These are phyloP conservation scores for Micrasema minimum DNA, from an alignment of 1,140 invertebrate genomes.

Conservation along the genomic window DNA sequence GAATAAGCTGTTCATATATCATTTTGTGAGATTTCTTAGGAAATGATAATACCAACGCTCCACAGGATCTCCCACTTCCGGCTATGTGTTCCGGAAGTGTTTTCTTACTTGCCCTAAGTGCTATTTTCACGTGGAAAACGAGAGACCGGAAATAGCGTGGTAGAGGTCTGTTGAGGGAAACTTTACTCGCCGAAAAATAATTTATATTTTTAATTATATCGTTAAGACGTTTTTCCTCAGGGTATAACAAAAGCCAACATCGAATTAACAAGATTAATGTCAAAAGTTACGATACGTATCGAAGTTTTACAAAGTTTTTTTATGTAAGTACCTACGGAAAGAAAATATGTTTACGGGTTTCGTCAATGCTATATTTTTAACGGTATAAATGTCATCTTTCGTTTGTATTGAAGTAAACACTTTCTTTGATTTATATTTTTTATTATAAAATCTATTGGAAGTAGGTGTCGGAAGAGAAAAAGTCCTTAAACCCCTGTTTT, in stretches of 20 bases:
- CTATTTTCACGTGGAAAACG: constrained; percentile 42
- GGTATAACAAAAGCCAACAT: not conserved
- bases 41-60: constrained; percentile 23
- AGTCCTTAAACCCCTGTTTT: too few relatives aligned
- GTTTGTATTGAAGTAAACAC: too few relatives aligned
- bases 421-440: too few relatives aligned
- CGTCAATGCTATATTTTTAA: too few relatives aligned
- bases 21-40: constrained; percentile 2
- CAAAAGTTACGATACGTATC: too few relatives aligned
- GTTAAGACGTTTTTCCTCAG: not conserved
- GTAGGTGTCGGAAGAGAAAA: too few relatives aligned
- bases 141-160: constrained; percentile 40
- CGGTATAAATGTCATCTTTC: too few relatives aligned
- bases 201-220: constrained; percentile 19
- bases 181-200: not conserved
- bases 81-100: constrained; percentile 44
- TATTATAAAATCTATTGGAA: too few relatives aligned
- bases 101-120: constrained; percentile 43
- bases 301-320: too few relatives aligned
- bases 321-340: too few relatives aligned
- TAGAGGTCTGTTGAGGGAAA: not conserved
- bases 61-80: constrained; percentile 36
- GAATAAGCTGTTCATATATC: constrained; percentile 26
- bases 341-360: too few relatives aligned
- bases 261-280: constrained; percentile 10